Evolutionary conservation across 2,797 vertebrate genomes (phyloP).

Genomic region (Dipus sagitta): DNA sequence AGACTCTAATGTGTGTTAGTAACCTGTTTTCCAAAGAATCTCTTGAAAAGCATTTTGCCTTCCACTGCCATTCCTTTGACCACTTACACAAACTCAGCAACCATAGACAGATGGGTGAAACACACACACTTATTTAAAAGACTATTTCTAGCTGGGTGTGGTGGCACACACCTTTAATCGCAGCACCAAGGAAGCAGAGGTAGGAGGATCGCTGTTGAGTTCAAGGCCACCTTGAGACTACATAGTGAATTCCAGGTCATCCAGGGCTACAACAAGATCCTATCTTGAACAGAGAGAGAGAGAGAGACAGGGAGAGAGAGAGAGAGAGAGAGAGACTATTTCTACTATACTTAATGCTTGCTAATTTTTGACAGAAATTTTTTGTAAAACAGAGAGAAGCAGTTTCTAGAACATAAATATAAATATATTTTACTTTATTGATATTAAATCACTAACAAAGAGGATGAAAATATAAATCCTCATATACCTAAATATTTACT

Average conservation of each 20-base stretch:
- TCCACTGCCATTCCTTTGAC: background rate
- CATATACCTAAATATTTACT: background rate
- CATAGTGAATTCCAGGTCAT: too few relatives aligned
- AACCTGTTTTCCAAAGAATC: background rate
- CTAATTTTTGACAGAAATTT: slow-evolving; percentile 26
- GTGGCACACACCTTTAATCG: too few relatives aligned
- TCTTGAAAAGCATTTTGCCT: background rate
- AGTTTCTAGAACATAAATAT: slow-evolving; percentile 52
- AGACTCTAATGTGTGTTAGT: background rate
- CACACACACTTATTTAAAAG: background rate
- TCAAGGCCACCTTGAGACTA: too few relatives aligned
- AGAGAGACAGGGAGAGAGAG: too few relatives aligned
- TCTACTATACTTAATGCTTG: background rate
- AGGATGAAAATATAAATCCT: background rate
- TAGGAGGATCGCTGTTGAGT: too few relatives aligned
- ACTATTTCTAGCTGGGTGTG: background rate
- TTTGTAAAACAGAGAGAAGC: background rate
- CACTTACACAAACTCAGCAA: background rate
- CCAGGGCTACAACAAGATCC: too few relatives aligned
- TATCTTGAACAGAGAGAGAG: too few relatives aligned
- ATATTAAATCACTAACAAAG: slow-evolving; percentile 26
- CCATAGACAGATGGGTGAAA: background rate
- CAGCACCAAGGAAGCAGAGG: too few relatives aligned
- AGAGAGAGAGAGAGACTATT: background rate
- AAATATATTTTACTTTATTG: slow-evolving; percentile 29